Evolutionary conservation across 2,797 vertebrate genomes (phyloP), one percentile per base, ranked within the genome.

Genomic region (Trachurus trachurus): DNA sequence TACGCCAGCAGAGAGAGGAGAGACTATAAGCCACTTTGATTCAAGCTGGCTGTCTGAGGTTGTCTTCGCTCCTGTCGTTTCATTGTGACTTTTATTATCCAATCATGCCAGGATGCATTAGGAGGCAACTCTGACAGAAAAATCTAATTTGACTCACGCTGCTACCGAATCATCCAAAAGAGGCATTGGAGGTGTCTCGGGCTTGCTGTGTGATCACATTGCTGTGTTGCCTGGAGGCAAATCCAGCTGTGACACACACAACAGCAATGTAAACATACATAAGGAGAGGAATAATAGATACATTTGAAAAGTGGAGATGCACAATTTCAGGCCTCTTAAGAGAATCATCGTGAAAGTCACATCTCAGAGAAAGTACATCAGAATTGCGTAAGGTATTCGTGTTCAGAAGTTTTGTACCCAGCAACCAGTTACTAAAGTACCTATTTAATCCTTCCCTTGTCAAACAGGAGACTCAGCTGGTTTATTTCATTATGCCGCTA

Each of bases 401-500:
- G 34, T 61, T 16, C 4, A 17, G 21, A 57, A 4, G 8, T 74
- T 69, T 67, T 60, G 52, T 47, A 42, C 22, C 11, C 21, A 26
- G 47, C 63, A 22, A 62, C 58, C 60, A 68, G 58, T 67, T 62
- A 69, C 68, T 70, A 26, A 65, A 76, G 71, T 50, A 53, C 21
- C 68, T 62, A 52, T 80, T 80, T 74, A 80, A 82, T 81, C 71
- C 65, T 31, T 13, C 34, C n/a, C 78, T 63, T 85, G 87, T 90
- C 85, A 91, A 89, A 86, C 86, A 86, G 59, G 58, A 83, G 59
- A 60, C 71, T 63, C 61, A 26, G n/a, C 81, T 88, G 82, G 74
- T 90, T 90, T 87, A 76, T 87, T 88, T 89, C 77, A 89, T 87
- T 67, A 66, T 57, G 67, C 26, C 74, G 42, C 50, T 87, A 87